Percentiles rank a stretch among this genome's conserved stretches.
Evolutionary conservation across 2,797 vertebrate species (phyloP).

Genomic region (Holocentrus rufus): DNA sequence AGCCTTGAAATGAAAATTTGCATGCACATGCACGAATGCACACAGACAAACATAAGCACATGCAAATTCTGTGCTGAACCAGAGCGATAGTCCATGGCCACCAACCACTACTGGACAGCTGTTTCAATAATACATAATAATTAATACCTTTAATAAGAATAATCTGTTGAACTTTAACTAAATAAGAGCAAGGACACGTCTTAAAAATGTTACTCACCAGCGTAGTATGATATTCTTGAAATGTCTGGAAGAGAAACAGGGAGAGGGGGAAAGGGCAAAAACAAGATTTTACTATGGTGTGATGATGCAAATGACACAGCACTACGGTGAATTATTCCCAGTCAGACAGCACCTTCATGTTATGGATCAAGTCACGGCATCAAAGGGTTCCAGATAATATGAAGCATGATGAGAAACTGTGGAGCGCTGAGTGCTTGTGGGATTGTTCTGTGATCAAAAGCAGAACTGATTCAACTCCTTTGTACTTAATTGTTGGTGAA

Average conservation of each 20-base stretch:
- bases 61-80: background rate
- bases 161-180: background rate
- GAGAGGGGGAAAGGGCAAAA: conserved; percentile 24
- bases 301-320: background rate
- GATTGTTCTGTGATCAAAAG: background rate
- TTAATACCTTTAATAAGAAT: background rate
- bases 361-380: background rate
- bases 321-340: conserved; percentile 19
- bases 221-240: conserved; percentile 84
- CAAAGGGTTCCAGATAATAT: background rate
- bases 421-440: background rate
- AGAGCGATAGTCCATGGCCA: background rate
- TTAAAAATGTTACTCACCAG: conserved; percentile 79
- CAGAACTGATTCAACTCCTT: background rate
- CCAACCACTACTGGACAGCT: background rate
- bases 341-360: background rate
- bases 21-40: background rate
- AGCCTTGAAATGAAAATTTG: background rate
- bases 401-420: background rate
- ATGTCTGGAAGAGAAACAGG: conserved; percentile 81
- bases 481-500: background rate
- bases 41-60: background rate
- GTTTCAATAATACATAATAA: background rate
- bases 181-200: background rate
- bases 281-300: conserved; percentile 18